A percentile compares a stretch with the other conserved stretches of the same genome.
Evolutionary conservation across 2,888 invertebrate genomes (phyloP).

Genomic region (Palloptera scutellata): DNA sequence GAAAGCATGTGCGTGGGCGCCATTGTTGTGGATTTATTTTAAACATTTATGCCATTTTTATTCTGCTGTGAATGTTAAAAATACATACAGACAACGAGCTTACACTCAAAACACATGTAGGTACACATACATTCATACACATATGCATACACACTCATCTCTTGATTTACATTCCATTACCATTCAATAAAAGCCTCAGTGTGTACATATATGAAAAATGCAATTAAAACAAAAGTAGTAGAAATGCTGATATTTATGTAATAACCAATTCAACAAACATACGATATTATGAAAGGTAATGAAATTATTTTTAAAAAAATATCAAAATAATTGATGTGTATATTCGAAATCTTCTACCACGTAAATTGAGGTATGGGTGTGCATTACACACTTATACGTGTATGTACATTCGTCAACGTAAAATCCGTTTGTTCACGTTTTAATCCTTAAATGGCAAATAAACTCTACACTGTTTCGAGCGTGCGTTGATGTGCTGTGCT

Average conservation of each 20-base stretch:
- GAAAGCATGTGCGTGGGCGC: conserved; percentile 8
- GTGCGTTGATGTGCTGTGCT: background rate
- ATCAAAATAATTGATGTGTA: too few relatives aligned
- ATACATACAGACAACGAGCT: background rate
- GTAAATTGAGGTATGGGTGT: too few relatives aligned
- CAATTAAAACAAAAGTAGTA: too few relatives aligned
- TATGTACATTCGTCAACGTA: conserved; percentile 4
- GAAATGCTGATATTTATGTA: too few relatives aligned
- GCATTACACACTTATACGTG: background rate
- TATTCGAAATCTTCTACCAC: too few relatives aligned
- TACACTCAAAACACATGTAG: background rate
- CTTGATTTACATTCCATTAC: background rate
- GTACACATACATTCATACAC: background rate
- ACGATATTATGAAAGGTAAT: too few relatives aligned
- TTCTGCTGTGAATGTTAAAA: conserved; percentile 5
- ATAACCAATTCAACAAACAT: too few relatives aligned
- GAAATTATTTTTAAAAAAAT: too few relatives aligned
- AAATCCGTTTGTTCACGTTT: conserved; percentile 21
- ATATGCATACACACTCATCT: conserved; percentile 7
- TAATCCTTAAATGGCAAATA: conserved; percentile 28
- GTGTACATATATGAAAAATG: too few relatives aligned
- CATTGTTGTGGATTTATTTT: conserved; percentile 26
- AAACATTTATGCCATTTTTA: conserved; percentile 20
- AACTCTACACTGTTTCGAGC: background rate
- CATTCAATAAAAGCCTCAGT: too few relatives aligned